phyloP scores from a whole-genome alignment of 2,888 invertebrate species.

The Sinotaia quadrata region DNA sequence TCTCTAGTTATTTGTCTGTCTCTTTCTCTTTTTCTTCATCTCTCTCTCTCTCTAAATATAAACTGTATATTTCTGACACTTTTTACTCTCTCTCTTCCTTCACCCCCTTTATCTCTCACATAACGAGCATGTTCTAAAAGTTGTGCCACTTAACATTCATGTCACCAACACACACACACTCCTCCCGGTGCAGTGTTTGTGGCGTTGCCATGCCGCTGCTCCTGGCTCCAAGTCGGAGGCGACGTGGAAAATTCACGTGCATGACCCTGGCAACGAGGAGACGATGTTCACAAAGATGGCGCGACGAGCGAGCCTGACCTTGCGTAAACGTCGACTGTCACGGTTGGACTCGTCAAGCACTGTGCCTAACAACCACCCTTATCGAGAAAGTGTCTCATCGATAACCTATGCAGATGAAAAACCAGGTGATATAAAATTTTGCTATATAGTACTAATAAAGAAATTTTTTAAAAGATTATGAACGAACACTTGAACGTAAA shows the following conservation, averaged over 20 bases:
- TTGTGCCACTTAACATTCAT: too few species aligned
- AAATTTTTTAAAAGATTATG: too few species aligned
- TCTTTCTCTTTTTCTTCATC: too few species aligned
- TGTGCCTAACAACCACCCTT: constrained; percentile 32
- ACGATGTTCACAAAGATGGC: constrained; percentile 58
- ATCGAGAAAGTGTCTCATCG: constrained; percentile 59
- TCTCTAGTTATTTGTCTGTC: too few species aligned
- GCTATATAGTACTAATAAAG: not conserved
- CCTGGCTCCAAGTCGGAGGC: constrained; percentile 82
- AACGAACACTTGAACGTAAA: too few species aligned
- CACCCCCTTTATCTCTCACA: too few species aligned
- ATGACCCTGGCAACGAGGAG: constrained; percentile 43
- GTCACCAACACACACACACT: too few species aligned
- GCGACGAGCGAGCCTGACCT: constrained; percentile 56
- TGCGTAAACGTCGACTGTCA: constrained; percentile 75
- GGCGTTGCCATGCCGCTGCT: constrained; percentile 85
- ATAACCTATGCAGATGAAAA: constrained; percentile 55
- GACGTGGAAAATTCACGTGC: constrained; percentile 80
- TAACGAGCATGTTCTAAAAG: too few species aligned
- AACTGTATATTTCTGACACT: too few species aligned
- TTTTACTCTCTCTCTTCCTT: too few species aligned
- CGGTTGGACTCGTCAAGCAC: constrained; percentile 59
- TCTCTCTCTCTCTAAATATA: too few species aligned
- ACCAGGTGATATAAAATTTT: constrained; percentile 16
- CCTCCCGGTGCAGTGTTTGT: constrained; percentile 78